Percentiles rank a stretch among this genome's conserved stretches.
These are phyloP conservation scores for Pangasius djambal DNA, from an alignment of 2,797 vertebrate species.

Conservation along the genomic window DNA sequence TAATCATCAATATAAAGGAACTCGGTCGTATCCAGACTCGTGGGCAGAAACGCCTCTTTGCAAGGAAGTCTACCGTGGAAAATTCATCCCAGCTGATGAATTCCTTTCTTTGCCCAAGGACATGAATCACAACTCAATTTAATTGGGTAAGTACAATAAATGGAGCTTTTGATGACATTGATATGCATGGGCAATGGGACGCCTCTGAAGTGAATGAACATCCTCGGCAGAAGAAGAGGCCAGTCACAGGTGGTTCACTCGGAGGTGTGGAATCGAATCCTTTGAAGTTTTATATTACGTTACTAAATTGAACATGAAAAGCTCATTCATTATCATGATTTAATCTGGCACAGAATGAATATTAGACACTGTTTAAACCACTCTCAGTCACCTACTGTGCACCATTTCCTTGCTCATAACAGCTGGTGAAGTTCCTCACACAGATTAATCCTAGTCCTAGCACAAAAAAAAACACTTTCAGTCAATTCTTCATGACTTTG, in stretches of 20 bases:
- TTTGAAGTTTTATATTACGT: slow-evolving; percentile 64
- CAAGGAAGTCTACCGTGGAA: slow-evolving; percentile 59
- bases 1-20: slow-evolving; percentile 25
- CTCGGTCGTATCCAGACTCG: neutral
- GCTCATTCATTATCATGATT: slow-evolving; percentile 63
- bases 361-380: slow-evolving; percentile 61
- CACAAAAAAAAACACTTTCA: neutral
- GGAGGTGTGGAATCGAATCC: slow-evolving; percentile 72
- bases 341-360: slow-evolving; percentile 64
- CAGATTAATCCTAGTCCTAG: neutral
- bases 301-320: slow-evolving; percentile 64
- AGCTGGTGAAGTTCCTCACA: slow-evolving; percentile 4
- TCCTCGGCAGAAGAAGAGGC: slow-evolving; percentile 75
- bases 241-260: slow-evolving; percentile 83
- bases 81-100: slow-evolving; percentile 64
- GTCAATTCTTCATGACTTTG: neutral
- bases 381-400: slow-evolving; percentile 27
- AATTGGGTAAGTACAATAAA: slow-evolving; percentile 74
- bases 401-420: slow-evolving; percentile 31
- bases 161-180: slow-evolving; percentile 73
- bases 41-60: slow-evolving; percentile 37
- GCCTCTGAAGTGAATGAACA: slow-evolving; percentile 82
- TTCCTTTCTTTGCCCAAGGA: slow-evolving; percentile 69
- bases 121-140: slow-evolving; percentile 62
- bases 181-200: slow-evolving; percentile 78